phyloP scores from a whole-genome alignment of 2,888 invertebrate species.

The Drosophila nigritarsus region DNA sequence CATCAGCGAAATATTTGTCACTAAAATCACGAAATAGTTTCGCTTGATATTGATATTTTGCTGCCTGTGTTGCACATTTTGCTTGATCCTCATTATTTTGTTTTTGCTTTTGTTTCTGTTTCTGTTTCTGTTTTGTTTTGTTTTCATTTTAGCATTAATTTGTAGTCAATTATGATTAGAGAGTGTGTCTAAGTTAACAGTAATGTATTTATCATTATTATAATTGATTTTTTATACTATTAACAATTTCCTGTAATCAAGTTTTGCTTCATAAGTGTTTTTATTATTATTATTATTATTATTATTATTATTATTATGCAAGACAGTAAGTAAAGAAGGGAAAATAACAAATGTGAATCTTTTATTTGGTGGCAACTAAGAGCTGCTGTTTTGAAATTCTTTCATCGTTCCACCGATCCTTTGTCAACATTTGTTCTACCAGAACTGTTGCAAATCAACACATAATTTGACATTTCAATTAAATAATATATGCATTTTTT shows the following conservation, averaged over 20 bases:
- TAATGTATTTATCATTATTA: constrained; percentile 46
- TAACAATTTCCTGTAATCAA: constrained; percentile 82
- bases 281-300: constrained; percentile 29
- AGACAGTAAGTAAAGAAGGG: constrained; percentile 17
- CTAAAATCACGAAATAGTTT: constrained; percentile 83
- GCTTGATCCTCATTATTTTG: constrained; percentile 63
- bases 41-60: constrained; percentile 79
- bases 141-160: constrained; percentile 32
- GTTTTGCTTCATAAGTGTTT: constrained; percentile 79
- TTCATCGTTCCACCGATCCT: constrained; percentile 8
- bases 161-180: constrained; percentile 40
- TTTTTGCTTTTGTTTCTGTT: neutral
- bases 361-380: constrained; percentile 5
- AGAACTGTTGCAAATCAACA: constrained; percentile 33
- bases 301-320: constrained; percentile 26
- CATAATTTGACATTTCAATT: constrained; percentile 40
- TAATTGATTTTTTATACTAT: constrained; percentile 57
- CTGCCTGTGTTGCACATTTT: constrained; percentile 67
- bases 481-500: constrained; percentile 36
- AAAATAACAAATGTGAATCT: constrained; percentile 13
- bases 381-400: constrained; percentile 4
- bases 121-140: neutral
- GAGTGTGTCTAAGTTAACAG: constrained; percentile 58
- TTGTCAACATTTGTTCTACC: constrained; percentile 20
- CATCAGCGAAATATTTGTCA: constrained; percentile 84